phyloP scores from a whole-genome alignment of 2,797 vertebrate genomes.

The Schizothorax lantsangensis region DNA sequence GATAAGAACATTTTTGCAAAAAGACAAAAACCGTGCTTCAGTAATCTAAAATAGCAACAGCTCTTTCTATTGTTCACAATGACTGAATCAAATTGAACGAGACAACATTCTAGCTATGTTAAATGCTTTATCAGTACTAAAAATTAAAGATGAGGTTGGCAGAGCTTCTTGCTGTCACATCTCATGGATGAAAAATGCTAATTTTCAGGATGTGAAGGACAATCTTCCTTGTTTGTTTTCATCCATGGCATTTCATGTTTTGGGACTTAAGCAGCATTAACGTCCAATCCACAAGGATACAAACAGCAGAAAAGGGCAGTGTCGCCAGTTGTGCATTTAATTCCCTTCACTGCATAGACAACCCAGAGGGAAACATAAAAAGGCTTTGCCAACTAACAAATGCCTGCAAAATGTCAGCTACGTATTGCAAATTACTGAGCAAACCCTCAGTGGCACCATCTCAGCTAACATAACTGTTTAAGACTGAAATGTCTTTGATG shows the following conservation, averaged over 20 bases:
- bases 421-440: constrained; percentile 36
- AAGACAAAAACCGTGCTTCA: constrained; percentile 2
- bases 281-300: constrained; percentile 62
- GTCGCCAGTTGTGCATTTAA: constrained; percentile 63
- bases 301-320: constrained; percentile 41
- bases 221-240: constrained; percentile 27
- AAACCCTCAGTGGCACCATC: constrained; percentile 36
- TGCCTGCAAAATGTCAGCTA: constrained; percentile 67
- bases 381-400: constrained; percentile 58
- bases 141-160: constrained; percentile 9
- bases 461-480: constrained; percentile 15
- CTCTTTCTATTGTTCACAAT: background rate
- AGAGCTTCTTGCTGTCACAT: constrained; percentile 14
- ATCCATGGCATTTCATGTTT: constrained; percentile 50
- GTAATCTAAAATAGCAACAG: constrained; percentile 8
- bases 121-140: background rate
- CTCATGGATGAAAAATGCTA: constrained; percentile 13
- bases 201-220: constrained; percentile 39
- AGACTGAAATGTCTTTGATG: constrained; percentile 25
- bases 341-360: constrained; percentile 62
- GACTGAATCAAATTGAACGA: constrained; percentile 5
- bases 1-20: background rate
- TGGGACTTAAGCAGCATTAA: constrained; percentile 56
- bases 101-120: constrained; percentile 15
- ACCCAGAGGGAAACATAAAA: constrained; percentile 61